Evolutionary conservation across 2,888 invertebrate genomes (phyloP).

Genomic region (Aromia moschata): DNA sequence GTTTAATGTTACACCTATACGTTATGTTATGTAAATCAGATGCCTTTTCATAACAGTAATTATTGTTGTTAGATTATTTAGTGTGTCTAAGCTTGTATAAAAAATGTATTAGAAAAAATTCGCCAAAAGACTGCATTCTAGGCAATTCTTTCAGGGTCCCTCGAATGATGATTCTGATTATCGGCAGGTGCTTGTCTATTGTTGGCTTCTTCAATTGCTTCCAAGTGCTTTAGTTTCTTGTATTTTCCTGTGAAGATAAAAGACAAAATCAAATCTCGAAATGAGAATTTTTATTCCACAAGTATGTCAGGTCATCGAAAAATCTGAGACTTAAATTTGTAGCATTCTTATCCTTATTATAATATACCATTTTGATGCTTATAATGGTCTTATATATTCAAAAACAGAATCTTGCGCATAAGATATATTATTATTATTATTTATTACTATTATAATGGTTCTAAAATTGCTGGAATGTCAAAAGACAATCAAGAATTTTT

Average conservation of each 20-base stretch:
- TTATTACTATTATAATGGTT: too few species aligned
- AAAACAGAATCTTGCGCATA: too few species aligned
- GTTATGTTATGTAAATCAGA: not conserved
- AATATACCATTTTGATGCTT: too few species aligned
- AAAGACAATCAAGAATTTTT: too few species aligned
- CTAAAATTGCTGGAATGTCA: too few species aligned
- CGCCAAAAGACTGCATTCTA: slow-evolving; percentile 46
- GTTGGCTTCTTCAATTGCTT: slow-evolving; percentile 61
- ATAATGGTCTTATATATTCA: too few species aligned
- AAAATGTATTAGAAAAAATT: slow-evolving; percentile 25
- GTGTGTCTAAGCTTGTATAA: slow-evolving; percentile 35
- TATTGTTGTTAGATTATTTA: not conserved
- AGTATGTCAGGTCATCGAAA: too few species aligned
- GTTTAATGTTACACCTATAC: not conserved
- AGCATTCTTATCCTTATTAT: too few species aligned
- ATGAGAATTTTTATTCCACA: slow-evolving; percentile 49
- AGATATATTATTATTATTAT: too few species aligned
- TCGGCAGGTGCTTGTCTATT: slow-evolving; percentile 58
- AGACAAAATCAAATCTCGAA: slow-evolving; percentile 35
- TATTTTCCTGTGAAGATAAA: slow-evolving; percentile 68
- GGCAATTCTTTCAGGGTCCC: slow-evolving; percentile 57
- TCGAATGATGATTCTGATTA: slow-evolving; percentile 59
- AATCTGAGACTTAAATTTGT: too few species aligned
- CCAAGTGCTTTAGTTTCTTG: slow-evolving; percentile 68
- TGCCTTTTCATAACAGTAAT: not conserved